Evolutionary conservation across 2,113 vertebrate genomes (phyloP).

Genomic region (Varanus komodoensis): DNA sequence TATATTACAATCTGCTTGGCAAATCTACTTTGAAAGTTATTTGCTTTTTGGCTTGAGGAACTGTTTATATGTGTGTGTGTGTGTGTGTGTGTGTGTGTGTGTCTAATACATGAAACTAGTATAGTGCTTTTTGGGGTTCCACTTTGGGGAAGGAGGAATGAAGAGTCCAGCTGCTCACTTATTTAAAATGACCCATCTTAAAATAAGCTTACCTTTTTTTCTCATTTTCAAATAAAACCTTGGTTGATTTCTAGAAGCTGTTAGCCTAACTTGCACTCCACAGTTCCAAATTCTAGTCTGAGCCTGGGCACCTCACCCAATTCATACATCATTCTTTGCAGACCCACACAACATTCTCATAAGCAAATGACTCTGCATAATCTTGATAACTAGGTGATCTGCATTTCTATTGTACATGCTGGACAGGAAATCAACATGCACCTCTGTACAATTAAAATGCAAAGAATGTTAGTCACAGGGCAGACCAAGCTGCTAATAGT

Average conservation of each 20-base stretch:
- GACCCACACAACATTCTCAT: no score
- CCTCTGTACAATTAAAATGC: neutral
- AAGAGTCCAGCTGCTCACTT: neutral
- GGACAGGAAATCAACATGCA: constrained; percentile 1
- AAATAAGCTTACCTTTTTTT: neutral
- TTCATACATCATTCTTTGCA: neutral
- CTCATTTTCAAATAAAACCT: no score
- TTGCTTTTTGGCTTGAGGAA: neutral
- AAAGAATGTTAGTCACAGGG: neutral
- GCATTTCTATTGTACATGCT: neutral
- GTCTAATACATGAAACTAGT: neutral
- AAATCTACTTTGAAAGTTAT: neutral
- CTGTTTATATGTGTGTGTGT: no score
- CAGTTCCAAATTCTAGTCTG: neutral
- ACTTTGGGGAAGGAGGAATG: neutral
- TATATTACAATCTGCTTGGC: neutral
- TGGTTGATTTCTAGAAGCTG: neutral
- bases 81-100: no score
- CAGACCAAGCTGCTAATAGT: neutral
- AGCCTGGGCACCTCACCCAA: neutral
- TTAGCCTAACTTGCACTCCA: neutral
- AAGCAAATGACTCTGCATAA: neutral
- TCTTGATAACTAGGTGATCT: neutral
- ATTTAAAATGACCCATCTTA: neutral
- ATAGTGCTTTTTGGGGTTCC: neutral